phyloP scores from a whole-genome alignment of 2,113 vertebrate species.

The Barbus barbus region DNA sequence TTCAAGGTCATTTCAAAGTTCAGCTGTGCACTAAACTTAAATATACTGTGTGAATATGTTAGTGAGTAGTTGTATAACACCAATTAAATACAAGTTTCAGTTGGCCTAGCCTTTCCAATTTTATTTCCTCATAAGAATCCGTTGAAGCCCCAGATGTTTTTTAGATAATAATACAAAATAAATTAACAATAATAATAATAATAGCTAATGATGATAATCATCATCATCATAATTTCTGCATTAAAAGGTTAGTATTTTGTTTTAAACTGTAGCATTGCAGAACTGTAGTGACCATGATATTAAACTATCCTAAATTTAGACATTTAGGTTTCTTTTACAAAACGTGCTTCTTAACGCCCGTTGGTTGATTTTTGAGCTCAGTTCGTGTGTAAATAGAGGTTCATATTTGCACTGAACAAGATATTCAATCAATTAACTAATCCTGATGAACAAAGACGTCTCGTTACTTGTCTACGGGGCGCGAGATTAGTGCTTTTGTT shows the following conservation, averaged over 20 bases:
- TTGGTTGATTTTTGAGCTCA: constrained; percentile 16
- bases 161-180: too few relatives aligned
- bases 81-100: background rate
- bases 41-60: background rate
- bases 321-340: background rate
- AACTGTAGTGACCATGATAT: background rate
- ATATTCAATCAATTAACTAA: constrained; percentile 46
- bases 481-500: constrained; percentile 52
- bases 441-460: constrained; percentile 47
- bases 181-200: too few relatives aligned
- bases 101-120: too few relatives aligned
- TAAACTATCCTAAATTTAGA: background rate
- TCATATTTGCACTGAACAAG: constrained; percentile 42
- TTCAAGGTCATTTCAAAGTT: constrained; percentile 9
- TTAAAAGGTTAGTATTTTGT: background rate
- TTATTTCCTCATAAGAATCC: too few relatives aligned
- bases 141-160: too few relatives aligned
- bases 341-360: background rate
- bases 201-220: too few relatives aligned
- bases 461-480: constrained; percentile 48
- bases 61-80: background rate
- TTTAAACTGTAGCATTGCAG: background rate
- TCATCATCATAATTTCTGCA: background rate
- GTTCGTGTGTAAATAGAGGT: constrained; percentile 22
- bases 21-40: background rate